Evolutionary conservation across 2,797 vertebrate genomes (phyloP).

Genomic region (Bradypodion pumilum): DNA sequence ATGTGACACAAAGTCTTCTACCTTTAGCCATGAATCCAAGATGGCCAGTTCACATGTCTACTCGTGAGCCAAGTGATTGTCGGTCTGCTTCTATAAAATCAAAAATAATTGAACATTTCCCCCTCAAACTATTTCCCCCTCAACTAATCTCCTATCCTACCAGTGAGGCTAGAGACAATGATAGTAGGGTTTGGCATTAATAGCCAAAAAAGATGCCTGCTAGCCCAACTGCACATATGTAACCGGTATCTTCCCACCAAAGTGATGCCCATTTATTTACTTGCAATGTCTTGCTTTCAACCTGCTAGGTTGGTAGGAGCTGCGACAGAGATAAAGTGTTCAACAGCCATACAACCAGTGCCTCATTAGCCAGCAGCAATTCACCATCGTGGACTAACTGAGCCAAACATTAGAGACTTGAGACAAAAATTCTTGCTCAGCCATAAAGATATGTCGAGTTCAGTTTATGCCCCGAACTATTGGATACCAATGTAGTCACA

Average conservation of each 20-base stretch:
- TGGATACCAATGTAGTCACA: neutral
- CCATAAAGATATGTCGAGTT: neutral
- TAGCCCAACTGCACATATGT: neutral
- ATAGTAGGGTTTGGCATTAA: too few species aligned
- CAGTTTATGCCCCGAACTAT: neutral
- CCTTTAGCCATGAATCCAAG: neutral
- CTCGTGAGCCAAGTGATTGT: neutral
- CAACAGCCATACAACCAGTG: too few species aligned
- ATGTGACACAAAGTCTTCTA: neutral
- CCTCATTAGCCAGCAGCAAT: too few species aligned
- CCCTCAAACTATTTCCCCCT: too few species aligned
- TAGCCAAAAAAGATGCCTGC: neutral
- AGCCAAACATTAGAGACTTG: neutral
- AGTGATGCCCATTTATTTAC: too few species aligned
- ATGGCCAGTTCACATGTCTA: neutral
- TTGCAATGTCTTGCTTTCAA: too few species aligned
- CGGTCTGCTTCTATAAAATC: too few species aligned
- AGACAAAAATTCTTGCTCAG: neutral
- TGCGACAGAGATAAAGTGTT: too few species aligned
- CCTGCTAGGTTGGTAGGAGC: too few species aligned
- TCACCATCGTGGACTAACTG: neutral
- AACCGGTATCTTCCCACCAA: too few species aligned
- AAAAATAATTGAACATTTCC: too few species aligned
- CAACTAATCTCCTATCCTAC: too few species aligned
- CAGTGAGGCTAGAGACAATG: neutral